A percentile compares a stretch with the other conserved stretches of the same genome.
These are phyloP conservation scores for Psittacara wagleri DNA, from an alignment of 2,113 vertebrate species.

Conservation along the genomic window DNA sequence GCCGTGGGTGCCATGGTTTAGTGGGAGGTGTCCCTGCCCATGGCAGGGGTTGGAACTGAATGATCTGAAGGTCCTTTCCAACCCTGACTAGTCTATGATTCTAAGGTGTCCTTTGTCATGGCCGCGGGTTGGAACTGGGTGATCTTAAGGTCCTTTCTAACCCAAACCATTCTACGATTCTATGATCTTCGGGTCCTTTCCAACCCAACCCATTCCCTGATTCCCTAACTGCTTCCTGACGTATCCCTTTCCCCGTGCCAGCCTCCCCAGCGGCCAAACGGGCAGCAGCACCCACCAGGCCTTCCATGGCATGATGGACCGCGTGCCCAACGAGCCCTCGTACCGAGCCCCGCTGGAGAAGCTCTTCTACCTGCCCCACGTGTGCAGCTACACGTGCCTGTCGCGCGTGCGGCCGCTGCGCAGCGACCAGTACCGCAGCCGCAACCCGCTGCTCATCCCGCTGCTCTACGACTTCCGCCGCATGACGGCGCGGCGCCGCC, in stretches of 20 bases:
- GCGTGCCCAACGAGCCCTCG: constrained; percentile 82
- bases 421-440: constrained; percentile 81
- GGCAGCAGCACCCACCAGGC: fast-evolving
- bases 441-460: constrained; percentile 91
- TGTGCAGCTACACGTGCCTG: constrained; percentile 86
- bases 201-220: neutral
- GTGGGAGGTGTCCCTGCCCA: neutral
- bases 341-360: constrained; percentile 93
- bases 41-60: too few species aligned
- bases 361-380: constrained; percentile 90
- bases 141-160: neutral
- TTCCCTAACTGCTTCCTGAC: neutral
- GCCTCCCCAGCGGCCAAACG: neutral
- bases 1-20: neutral
- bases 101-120: too few species aligned
- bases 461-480: constrained; percentile 93
- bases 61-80: neutral
- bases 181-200: neutral
- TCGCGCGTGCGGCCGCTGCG: constrained; percentile 79
- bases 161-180: neutral
- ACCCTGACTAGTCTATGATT: too few species aligned
- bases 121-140: too few species aligned
- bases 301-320: constrained; percentile 74
- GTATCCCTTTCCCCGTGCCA: fast-evolving
- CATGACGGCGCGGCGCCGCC: constrained; percentile 90